These are phyloP conservation scores for Drosophila percnosoma DNA, from an alignment of 2,888 invertebrate genomes.

Conservation along the genomic window DNA sequence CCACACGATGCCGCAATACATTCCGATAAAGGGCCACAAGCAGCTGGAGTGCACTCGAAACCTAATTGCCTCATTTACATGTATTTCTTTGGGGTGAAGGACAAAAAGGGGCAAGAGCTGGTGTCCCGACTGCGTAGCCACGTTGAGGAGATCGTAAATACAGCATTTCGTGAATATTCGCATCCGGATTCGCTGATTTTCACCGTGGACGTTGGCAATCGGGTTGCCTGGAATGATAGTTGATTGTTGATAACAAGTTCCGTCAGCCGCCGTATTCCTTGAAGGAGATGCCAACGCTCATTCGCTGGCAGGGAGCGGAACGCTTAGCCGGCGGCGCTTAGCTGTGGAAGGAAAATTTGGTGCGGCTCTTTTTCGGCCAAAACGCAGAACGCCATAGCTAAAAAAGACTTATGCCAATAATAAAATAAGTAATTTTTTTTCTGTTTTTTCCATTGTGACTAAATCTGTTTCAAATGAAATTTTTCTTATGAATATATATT, in stretches of 20 bases:
- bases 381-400: slow-evolving; percentile 19
- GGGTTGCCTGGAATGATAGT: slow-evolving; percentile 90
- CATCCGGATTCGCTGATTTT: slow-evolving; percentile 87
- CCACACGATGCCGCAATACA: slow-evolving; percentile 56
- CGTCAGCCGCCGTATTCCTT: slow-evolving; percentile 88
- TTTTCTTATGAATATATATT: not conserved
- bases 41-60: slow-evolving; percentile 46
- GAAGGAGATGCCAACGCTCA: slow-evolving; percentile 89
- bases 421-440: not conserved
- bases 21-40: slow-evolving; percentile 43
- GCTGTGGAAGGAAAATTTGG: slow-evolving; percentile 88
- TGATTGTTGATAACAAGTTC: slow-evolving; percentile 89
- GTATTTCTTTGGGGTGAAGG: slow-evolving; percentile 82
- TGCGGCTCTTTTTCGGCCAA: slow-evolving; percentile 89
- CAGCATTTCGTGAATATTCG: slow-evolving; percentile 86
- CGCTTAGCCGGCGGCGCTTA: slow-evolving; percentile 90
- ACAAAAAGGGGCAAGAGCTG: slow-evolving; percentile 88
- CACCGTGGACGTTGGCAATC: slow-evolving; percentile 91
- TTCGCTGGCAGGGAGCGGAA: slow-evolving; percentile 86
- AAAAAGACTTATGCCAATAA: slow-evolving; percentile 28
- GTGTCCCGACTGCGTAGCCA: slow-evolving; percentile 93
- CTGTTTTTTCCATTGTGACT: not conserved
- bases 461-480: not conserved
- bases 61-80: slow-evolving; percentile 62
- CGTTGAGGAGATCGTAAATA: slow-evolving; percentile 88